Evolutionary conservation across 2,888 invertebrate genomes (phyloP), one percentile per base, ranked within the genome.

Genomic region (Allophyes oxyacanthae): DNA sequence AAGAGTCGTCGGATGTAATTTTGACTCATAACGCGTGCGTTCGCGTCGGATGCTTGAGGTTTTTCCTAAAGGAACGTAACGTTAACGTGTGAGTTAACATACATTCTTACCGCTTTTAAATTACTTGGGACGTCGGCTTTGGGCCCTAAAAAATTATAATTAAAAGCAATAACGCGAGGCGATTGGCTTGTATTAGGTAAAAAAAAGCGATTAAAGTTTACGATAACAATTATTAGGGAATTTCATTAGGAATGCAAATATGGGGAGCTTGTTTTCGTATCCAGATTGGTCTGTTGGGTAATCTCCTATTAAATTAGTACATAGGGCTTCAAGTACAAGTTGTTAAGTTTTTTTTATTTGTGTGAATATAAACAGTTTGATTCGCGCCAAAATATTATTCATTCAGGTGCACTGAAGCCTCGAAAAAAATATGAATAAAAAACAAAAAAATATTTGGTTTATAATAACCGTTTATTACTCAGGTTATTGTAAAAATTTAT

Each of bases 241-340:
- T 78, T 80, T 79, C 78, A 84, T 85, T 84, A 84, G 51, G 72
- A 83, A 85, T 84, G 79, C 83, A 85, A 85, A 85, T 83, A 81
- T 43, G 41, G 58, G 58, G 68, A 49, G 61, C 26, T 10, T 8
- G 25, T 40, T 28, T 51, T 41, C 56, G 61, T 15, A 30, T 42
- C 33, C 11, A 13, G 52, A 74, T 69, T 72, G 65, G 65, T 51
- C 38, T 15, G 44, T 57, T 66, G 43, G 11, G 48, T 62, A 63
- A 61, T 49, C 15, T 32, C 26, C 37, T 20, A 13, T 50, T 54
- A 49, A 57, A 44, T 40, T 52, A 50, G n/a, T 49, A 52, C 6
- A 6, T 30, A 66, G 54, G 34, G 36, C 49, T 52, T 65, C 28
- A 57, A 30, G 38, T 32, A 1, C 6, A 2, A 7, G 26, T 15